Evolutionary conservation across 2,888 invertebrate species (phyloP).

Genomic region (Ormyrus nitidulus): DNA sequence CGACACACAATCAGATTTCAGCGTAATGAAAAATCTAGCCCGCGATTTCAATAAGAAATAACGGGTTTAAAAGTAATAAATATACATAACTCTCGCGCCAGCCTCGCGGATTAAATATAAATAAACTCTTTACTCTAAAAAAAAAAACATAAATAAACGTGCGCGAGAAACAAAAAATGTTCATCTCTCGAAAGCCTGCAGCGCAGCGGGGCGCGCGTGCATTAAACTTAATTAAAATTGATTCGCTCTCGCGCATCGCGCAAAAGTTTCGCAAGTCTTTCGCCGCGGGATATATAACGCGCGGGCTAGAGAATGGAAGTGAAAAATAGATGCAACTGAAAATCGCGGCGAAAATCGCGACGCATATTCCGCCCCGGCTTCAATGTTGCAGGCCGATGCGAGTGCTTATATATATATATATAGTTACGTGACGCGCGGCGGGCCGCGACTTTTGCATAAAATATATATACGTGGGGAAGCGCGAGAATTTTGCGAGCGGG

Average conservation of each 20-base stretch:
- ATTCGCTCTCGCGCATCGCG: conserved; percentile 3
- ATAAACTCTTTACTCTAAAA: too few species aligned
- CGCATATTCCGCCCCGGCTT: neutral
- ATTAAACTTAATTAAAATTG: conserved; percentile 26
- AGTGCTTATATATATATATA: conserved; percentile 20
- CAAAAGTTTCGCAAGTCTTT: too few species aligned
- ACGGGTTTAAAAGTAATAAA: too few species aligned
- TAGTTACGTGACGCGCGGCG: conserved; percentile 40
- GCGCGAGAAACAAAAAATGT: neutral
- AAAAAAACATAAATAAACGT: too few species aligned
- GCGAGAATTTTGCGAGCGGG: conserved; percentile 30
- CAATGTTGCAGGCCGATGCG: conserved; percentile 6
- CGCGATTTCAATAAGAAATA: too few species aligned
- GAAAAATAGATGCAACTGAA: conserved; percentile 17
- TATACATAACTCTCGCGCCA: too few species aligned
- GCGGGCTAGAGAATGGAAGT: neutral
- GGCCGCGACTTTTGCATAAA: conserved; percentile 35
- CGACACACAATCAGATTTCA: too few species aligned
- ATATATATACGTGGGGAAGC: conserved; percentile 23
- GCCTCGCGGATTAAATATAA: too few species aligned
- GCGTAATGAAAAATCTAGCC: too few species aligned
- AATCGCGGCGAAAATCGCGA: conserved; percentile 6
- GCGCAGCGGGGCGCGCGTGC: neutral
- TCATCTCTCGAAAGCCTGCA: neutral
- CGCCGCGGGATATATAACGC: too few species aligned